Evolutionary conservation across 2,797 vertebrate species (phyloP).

Genomic region (Eupleurogrammus muticus): DNA sequence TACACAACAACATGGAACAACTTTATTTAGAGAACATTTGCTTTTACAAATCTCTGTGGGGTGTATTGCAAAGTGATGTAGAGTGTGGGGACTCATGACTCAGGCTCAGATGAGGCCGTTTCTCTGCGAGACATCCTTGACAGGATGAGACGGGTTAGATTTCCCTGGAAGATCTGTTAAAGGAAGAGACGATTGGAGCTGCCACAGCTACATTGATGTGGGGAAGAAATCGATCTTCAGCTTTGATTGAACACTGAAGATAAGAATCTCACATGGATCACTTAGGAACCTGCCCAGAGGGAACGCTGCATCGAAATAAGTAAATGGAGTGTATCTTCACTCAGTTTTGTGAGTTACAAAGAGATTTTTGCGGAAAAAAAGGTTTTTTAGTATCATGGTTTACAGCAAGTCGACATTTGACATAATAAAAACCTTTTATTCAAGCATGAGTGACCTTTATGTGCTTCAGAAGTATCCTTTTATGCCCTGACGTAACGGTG

Average conservation of each 20-base stretch:
- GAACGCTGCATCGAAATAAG: conserved; percentile 7
- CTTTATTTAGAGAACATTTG: neutral
- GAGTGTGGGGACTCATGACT: conserved; percentile 27
- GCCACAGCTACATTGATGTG: conserved; percentile 62
- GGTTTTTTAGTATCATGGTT: neutral
- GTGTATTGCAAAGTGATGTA: conserved; percentile 20
- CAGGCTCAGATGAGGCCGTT: conserved; percentile 37
- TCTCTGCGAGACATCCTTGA: conserved; percentile 48
- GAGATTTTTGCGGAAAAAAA: too few species aligned
- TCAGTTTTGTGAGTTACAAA: conserved; percentile 12
- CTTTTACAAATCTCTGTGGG: conserved; percentile 29
- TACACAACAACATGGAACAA: neutral
- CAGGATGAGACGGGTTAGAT: conserved; percentile 45
- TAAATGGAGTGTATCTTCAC: neutral
- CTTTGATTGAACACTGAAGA: conserved; percentile 71
- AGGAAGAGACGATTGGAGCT: conserved; percentile 58
- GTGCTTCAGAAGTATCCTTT: neutral
- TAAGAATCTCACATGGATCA: conserved; percentile 66
- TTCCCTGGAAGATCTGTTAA: conserved; percentile 50
- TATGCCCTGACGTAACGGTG: neutral
- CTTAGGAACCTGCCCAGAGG: conserved; percentile 45
- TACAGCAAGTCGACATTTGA: neutral
- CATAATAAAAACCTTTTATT: conserved; percentile 12
- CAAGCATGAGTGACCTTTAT: neutral
- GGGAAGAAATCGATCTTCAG: conserved; percentile 59